Percentiles rank a stretch among this genome's conserved stretches.
These are phyloP conservation scores for Gibbula magus DNA, from an alignment of 2,888 invertebrate species.

Conservation along the genomic window DNA sequence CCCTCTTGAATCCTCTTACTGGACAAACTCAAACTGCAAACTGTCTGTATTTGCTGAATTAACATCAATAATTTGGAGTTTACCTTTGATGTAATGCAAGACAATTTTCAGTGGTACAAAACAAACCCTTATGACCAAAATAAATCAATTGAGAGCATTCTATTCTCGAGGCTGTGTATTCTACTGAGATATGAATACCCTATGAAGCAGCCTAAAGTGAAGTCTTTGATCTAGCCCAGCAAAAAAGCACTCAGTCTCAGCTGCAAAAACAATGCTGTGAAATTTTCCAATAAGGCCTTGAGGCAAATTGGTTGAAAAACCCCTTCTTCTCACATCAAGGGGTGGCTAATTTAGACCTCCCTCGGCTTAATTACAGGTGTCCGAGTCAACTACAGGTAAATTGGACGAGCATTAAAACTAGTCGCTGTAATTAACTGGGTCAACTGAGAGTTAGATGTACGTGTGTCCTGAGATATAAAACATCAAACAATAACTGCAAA, in stretches of 20 bases:
- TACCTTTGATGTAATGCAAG: slow-evolving; percentile 14
- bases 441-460: not conserved
- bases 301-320: slow-evolving; percentile 17
- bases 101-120: slow-evolving; percentile 1
- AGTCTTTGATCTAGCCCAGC: slow-evolving; percentile 5
- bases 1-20: no score
- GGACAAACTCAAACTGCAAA: no score
- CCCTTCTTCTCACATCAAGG: not conserved
- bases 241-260: slow-evolving; percentile 17
- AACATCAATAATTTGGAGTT: slow-evolving; percentile 11
- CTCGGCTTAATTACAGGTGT: slow-evolving; percentile 20
- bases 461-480: no score
- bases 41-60: not conserved
- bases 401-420: not conserved
- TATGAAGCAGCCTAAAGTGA: slow-evolving; percentile 3
- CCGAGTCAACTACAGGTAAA: slow-evolving; percentile 3
- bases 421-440: slow-evolving; percentile 7
- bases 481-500: no score
- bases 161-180: slow-evolving; percentile 13
- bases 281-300: slow-evolving; percentile 24
- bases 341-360: slow-evolving; percentile 9
- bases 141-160: slow-evolving; percentile 18
- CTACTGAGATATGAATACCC: not conserved
- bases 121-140: slow-evolving; percentile 14
- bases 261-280: slow-evolving; percentile 24